Base-by-base conservation (phyloP, 2,797 vertebrate species). In the Gallirallus australis region DNA sequence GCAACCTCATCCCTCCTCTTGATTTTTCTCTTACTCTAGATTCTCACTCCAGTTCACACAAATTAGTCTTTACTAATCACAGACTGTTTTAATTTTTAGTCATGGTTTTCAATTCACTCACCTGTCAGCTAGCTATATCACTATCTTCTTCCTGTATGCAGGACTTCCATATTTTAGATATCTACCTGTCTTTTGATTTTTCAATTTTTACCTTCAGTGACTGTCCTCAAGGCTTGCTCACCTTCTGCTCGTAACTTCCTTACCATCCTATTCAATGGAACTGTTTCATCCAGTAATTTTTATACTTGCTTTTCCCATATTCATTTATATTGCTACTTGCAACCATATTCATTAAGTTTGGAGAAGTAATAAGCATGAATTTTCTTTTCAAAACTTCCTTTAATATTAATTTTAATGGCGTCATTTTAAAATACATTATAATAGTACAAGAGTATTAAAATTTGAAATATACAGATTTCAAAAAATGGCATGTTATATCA, bases 351-450 rank as follows among this genome's bases (percentile, higher is more conserved):
- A 35, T 35, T 45, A 54, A 61, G 7, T 47, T 28, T 50, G 8
- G 18, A 8, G n/a, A 54, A 7, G 6, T 40, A 17, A 57, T 9
- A 89, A 81, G 71, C 9, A 52, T 0, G 0, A 52, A 12, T 59
- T 83, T 86, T 30, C 3, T 37, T 94, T 65, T 72, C 7, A 53
- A 69, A 65, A 50, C 33, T 40, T 57, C 4, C 4, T 37, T 75
- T 61, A 37, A 40, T 72, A 61, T 11, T 60, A 23, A 48, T 40
- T 69, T 72, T 28, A 79, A 47, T n/a, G 0, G 1, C 57, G 23
- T 12, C 1, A 54, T 68, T 94, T 68, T 8, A 23, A 79, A 85
- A 59, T 28, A 39, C 0, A 4, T 47, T 39, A 64, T 53, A 86
- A n/a, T 7, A 59, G 10, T 53, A 45, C 7, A 87, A 83, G 70